These are phyloP conservation scores for Cavia aperea DNA, from an alignment of 2,113 vertebrate species.

Conservation along the genomic window DNA sequence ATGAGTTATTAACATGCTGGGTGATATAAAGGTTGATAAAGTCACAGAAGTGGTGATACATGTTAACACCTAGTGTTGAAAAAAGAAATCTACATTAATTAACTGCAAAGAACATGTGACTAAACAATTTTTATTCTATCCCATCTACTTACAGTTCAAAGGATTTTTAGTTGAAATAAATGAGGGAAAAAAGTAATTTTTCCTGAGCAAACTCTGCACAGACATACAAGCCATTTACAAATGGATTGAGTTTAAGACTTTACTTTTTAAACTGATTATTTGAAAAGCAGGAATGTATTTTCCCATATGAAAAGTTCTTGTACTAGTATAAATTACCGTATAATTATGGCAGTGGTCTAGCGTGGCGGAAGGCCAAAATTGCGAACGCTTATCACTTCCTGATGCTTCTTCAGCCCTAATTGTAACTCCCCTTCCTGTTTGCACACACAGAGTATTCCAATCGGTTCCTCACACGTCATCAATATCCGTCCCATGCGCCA, in stretches of 20 bases:
- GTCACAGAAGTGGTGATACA: conserved; percentile 99
- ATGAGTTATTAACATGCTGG: conserved; percentile 95
- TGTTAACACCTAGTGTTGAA: conserved; percentile 87
- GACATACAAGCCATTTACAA: neutral
- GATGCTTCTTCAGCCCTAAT: no score
- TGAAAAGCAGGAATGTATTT: conserved; percentile 27
- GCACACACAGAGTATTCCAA: no score
- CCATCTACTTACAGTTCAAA: neutral
- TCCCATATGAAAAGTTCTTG: neutral
- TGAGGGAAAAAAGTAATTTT: neutral
- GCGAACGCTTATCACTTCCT: no score
- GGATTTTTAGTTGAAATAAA: conserved; percentile 11
- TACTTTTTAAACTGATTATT: conserved; percentile 11
- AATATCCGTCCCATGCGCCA: no score
- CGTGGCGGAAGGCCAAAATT: no score
- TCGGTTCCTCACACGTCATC: no score
- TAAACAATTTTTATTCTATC: neutral
- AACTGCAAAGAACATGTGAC: neutral
- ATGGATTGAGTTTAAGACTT: neutral
- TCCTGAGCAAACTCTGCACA: neutral
- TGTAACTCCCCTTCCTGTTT: no score
- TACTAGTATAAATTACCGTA: no score
- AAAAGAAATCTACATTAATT: conserved; percentile 46
- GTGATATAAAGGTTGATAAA: conserved; percentile 97
- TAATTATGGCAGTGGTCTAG: no score